Base-by-base conservation (phyloP, 2,113 vertebrate species). In the Oreotragus oreotragus region DNA sequence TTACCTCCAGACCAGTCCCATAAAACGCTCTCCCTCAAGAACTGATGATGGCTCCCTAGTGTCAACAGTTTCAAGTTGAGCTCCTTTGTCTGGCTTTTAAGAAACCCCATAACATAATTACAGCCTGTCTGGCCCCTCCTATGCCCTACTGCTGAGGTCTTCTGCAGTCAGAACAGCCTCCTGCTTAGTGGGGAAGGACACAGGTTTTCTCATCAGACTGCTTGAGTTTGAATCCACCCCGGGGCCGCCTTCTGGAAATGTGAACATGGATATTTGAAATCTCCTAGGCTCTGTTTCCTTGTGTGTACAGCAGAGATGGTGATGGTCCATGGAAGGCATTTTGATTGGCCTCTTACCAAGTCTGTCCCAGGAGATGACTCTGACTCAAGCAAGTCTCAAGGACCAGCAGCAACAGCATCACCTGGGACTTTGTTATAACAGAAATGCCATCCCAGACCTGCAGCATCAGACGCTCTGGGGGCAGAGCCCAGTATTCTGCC, bases 381-480 rank as follows among this genome's bases (percentile, higher is more conserved):
- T 39, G n/a, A 80, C 30, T 51, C 30, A 16, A 39, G 53, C 53
- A 43, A n/a, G 45, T 7, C 11, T 49, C 62, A 53, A 79, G 28
- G 12, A 51, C 39, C 36, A 77, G 36, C 58, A 58, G 57, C 51
- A n/a, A 19, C 33, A 19, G 57, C 19, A n/a, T 2, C 25, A 57
- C 57, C 55, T 90, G 55, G 73, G 43, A 57, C 51, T 30, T 13
- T 60, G 12, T 6, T 49, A 27, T 27, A 43, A 43, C 23, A 36
- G 66, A 76, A 88, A 88, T 45, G 45, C 13, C 47, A 8, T 28
- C 33, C 49, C 28, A 84, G 79, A 27, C 21, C 27, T 6, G 33
- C 5, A 8, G 57, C 28, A 3, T 23, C 2, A 3, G 66, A 30
- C 17, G 1, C 1, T 19, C 62, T 23, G 5, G 2, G 39, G 13